Conservation (phyloP, 2,797 vertebrate genomes). For the Muscicapa striata region DNA sequence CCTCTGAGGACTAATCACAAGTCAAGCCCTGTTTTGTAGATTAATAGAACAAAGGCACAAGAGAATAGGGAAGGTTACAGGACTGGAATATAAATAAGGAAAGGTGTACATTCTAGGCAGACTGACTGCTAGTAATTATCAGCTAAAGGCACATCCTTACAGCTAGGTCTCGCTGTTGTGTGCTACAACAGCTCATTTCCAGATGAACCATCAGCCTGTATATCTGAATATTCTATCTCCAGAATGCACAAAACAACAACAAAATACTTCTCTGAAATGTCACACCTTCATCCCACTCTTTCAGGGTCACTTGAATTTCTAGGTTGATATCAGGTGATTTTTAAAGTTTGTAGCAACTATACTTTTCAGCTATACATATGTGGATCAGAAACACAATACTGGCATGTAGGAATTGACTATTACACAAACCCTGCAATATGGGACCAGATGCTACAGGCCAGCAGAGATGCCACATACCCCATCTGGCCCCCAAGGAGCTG, state of each 20-base stretch:
- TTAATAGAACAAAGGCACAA: slow-evolving; percentile 78
- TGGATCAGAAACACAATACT: background rate
- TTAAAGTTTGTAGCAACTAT: background rate
- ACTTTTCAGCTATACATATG: background rate
- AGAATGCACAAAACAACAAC: background rate
- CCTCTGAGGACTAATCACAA: slow-evolving; percentile 79
- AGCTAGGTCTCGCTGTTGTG: background rate
- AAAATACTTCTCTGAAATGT: background rate
- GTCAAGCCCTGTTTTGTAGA: slow-evolving; percentile 77
- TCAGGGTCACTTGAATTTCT: background rate
- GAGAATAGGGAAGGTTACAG: slow-evolving; percentile 64
- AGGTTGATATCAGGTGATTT: background rate
- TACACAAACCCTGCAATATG: background rate
- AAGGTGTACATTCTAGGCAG: slow-evolving; percentile 65
- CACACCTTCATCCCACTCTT: background rate
- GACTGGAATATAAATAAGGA: slow-evolving; percentile 76
- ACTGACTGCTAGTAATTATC: slow-evolving; percentile 26
- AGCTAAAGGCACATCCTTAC: slow-evolving; percentile 19
- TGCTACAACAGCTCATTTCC: background rate
- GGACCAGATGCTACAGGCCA: background rate
- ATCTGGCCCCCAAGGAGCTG: background rate
- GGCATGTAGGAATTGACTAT: background rate
- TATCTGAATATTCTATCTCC: background rate
- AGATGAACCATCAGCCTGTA: background rate
- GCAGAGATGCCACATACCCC: background rate